Percentiles rank a stretch among this genome's conserved stretches.
Evolutionary conservation across 2,888 invertebrate genomes (phyloP).

Genomic region (Plagodis dolabraria): DNA sequence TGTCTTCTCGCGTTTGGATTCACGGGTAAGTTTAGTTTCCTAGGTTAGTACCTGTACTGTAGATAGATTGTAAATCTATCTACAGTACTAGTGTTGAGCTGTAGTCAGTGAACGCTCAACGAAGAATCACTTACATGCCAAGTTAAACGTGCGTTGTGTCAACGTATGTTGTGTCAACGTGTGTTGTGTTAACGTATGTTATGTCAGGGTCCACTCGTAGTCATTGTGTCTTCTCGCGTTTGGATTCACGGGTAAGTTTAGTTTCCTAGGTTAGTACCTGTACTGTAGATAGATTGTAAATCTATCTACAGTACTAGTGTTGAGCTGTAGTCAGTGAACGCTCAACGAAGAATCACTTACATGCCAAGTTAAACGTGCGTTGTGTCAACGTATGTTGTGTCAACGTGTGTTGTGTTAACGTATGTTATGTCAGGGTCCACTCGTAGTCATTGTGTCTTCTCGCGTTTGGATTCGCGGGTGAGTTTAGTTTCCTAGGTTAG

Average conservation of each 20-base stretch:
- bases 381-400: too few relatives aligned
- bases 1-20: neutral
- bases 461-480: neutral
- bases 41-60: too few relatives aligned
- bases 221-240: neutral
- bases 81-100: neutral
- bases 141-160: slow-evolving; percentile 98
- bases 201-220: neutral
- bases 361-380: slow-evolving; percentile 97
- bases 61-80: too few relatives aligned
- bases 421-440: neutral
- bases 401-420: too few relatives aligned
- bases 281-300: too few relatives aligned
- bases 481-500: too few relatives aligned
- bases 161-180: too few relatives aligned
- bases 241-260: neutral
- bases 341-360: slow-evolving; percentile 90
- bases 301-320: neutral
- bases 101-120: slow-evolving; percentile 70
- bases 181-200: too few relatives aligned
- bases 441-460: neutral
- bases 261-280: too few relatives aligned
- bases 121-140: slow-evolving; percentile 94
- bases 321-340: too few relatives aligned
- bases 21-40: neutral